Evolutionary conservation across 2,113 vertebrate species (phyloP).

Genomic region (Gymnorhina tibicen): DNA sequence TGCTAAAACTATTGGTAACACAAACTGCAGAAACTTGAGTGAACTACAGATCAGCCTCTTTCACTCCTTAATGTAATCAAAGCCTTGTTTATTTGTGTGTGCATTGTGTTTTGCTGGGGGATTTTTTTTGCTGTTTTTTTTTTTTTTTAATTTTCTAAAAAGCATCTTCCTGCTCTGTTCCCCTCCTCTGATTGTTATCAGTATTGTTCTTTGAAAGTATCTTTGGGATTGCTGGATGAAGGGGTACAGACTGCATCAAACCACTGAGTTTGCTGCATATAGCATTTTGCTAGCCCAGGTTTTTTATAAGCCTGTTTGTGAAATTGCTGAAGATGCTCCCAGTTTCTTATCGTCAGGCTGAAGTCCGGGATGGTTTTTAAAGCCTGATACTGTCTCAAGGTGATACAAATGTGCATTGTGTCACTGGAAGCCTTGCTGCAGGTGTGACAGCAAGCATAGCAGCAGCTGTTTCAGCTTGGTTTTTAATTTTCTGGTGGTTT

Average conservation of each 20-base stretch:
- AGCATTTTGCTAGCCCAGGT: background rate
- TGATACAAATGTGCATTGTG: background rate
- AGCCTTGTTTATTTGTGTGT: background rate
- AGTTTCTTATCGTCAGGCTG: rapidly evolving
- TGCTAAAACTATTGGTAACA: constrained; percentile 31
- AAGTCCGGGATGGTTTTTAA: background rate
- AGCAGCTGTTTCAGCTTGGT: background rate
- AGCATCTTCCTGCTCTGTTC: background rate
- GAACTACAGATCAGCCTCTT: constrained; percentile 31
- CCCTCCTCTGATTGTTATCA: background rate
- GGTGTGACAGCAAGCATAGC: background rate
- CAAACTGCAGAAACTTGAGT: background rate
- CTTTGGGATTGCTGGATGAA: background rate
- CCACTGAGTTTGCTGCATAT: too few relatives aligned
- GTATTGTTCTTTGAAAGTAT: background rate
- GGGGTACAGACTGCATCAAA: rapidly evolving
- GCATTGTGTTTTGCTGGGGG: background rate
- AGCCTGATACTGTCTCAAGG: background rate
- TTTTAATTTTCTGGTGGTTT: background rate
- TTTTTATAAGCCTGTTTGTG: background rate
- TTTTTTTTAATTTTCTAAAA: too few relatives aligned
- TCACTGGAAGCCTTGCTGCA: background rate
- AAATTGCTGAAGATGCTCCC: background rate
- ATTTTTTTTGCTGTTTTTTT: background rate
- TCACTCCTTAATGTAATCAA: background rate